These are phyloP conservation scores for Barnardius zonarius DNA, from an alignment of 2,113 vertebrate species.

Conservation along the genomic window DNA sequence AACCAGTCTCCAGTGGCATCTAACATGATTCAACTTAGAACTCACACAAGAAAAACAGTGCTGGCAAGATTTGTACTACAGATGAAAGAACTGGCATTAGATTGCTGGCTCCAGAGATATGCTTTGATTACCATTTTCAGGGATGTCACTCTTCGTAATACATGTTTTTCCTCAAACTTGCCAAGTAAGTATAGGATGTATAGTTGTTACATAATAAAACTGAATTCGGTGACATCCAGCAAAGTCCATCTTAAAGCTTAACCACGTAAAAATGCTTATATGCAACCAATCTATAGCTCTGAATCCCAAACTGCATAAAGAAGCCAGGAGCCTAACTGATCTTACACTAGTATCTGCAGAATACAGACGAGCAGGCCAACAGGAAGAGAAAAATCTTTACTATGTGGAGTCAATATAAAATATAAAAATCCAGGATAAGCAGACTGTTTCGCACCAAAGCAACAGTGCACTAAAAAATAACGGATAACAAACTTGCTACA, in stretches of 20 bases:
- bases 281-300: rapidly evolving
- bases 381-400: background rate
- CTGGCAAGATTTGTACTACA: background rate
- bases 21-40: background rate
- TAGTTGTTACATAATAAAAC: background rate
- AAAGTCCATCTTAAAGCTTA: background rate
- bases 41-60: background rate
- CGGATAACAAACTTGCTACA: background rate
- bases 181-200: background rate
- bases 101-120: background rate
- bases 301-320: background rate
- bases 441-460: background rate
- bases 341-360: background rate
- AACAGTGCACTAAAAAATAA: background rate
- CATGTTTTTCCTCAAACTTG: background rate
- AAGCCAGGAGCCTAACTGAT: background rate
- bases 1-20: background rate
- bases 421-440: background rate
- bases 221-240: background rate
- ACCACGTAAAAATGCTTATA: background rate
- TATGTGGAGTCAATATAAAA: background rate
- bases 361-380: background rate
- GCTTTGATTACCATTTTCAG: background rate
- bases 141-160: background rate
- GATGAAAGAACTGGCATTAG: background rate